These are phyloP conservation scores for Callopanchax toddi DNA, from an alignment of 2,113 vertebrate genomes.

Conservation along the genomic window DNA sequence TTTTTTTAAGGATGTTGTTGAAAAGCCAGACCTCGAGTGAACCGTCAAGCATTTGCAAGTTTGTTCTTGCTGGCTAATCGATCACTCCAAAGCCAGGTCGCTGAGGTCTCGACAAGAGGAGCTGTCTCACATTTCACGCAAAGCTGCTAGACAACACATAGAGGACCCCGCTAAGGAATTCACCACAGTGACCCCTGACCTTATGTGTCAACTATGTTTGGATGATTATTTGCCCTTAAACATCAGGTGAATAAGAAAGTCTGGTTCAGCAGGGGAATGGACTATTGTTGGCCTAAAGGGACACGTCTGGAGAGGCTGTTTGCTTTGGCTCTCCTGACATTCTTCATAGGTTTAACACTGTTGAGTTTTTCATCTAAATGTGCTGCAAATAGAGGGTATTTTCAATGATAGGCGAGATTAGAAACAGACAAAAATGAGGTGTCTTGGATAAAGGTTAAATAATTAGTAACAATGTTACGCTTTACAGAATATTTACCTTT, in stretches of 20 bases:
- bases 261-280: conserved; percentile 12
- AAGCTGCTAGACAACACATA: conserved; percentile 42
- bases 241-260: conserved; percentile 16
- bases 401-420: neutral
- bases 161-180: conserved; percentile 45
- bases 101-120: conserved; percentile 28
- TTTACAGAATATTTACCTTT: no score
- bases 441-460: no score
- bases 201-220: conserved; percentile 52
- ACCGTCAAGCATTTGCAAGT: conserved; percentile 19
- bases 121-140: conserved; percentile 43
- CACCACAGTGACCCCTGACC: conserved; percentile 42
- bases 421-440: no score
- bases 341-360: conserved; percentile 1
- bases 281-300: conserved; percentile 1
- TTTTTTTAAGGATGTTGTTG: conserved; percentile 1
- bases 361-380: neutral
- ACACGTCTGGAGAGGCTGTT: conserved; percentile 3
- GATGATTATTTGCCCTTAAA: conserved; percentile 52
- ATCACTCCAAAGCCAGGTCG: conserved; percentile 51
- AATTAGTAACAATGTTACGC: no score
- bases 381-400: conserved; percentile 8
- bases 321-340: conserved; percentile 4
- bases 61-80: conserved; percentile 46
- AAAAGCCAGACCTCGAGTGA: neutral